phyloP scores from a whole-genome alignment of 1,140 invertebrate genomes.

The Atta texana region DNA sequence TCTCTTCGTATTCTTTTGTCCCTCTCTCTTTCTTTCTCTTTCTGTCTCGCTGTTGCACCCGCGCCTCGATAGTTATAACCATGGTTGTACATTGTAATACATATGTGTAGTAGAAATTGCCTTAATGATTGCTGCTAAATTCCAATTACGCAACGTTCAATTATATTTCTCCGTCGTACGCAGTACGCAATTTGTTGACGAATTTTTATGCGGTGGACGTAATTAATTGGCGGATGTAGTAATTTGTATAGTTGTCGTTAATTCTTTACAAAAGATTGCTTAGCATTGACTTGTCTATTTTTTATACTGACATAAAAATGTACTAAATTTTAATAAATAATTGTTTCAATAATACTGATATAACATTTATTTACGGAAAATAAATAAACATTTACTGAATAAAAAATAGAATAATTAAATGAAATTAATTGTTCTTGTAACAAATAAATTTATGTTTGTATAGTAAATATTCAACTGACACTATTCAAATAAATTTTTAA shows the following conservation, averaged over 20 bases:
- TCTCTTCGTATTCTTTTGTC: not conserved
- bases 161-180: conserved; percentile 58
- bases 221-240: conserved; percentile 15
- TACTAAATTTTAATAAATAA: too few species aligned
- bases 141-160: conserved; percentile 72
- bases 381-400: too few species aligned
- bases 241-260: conserved; percentile 9
- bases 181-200: conserved; percentile 59
- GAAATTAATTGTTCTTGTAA: too few species aligned
- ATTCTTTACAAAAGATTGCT: not conserved
- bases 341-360: too few species aligned
- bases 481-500: too few species aligned
- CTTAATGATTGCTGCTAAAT: conserved; percentile 69
- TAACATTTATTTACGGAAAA: too few species aligned
- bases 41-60: conserved; percentile 33
- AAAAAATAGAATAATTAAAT: too few species aligned
- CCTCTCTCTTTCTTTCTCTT: not conserved
- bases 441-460: too few species aligned
- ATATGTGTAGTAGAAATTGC: conserved; percentile 27
- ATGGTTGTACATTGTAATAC: conserved; percentile 36
- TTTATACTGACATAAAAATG: not conserved
- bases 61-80: conserved; percentile 60
- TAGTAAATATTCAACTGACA: too few species aligned
- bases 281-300: not conserved
- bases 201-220: conserved; percentile 47